Evolutionary conservation across 2,888 invertebrate species (phyloP).

Genomic region (Cosmia trapezina): DNA sequence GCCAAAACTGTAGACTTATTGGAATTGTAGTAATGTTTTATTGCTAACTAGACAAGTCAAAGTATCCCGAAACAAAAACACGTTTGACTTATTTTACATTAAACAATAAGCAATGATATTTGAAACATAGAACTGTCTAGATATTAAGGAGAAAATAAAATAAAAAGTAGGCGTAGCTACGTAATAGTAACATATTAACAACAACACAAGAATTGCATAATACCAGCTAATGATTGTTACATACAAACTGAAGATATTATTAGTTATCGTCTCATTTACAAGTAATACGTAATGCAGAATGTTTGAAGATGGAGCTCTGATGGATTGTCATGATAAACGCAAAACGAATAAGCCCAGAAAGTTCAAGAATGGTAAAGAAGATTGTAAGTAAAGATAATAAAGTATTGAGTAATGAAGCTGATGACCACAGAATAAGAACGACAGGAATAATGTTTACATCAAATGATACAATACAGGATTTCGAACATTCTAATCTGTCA

Average conservation of each 20-base stretch:
- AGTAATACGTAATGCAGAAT: slow-evolving; percentile 1
- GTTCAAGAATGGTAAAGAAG: not conserved
- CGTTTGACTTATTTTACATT: not conserved
- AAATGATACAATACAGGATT: not conserved
- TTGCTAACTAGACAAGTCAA: not conserved
- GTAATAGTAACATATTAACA: slow-evolving; percentile 12
- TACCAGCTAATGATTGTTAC: slow-evolving; percentile 16
- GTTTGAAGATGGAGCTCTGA: not conserved
- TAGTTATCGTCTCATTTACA: slow-evolving; percentile 16
- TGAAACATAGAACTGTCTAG: slow-evolving; percentile 9
- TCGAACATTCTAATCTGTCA: not conserved
- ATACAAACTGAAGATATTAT: slow-evolving; percentile 5
- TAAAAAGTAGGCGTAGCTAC: slow-evolving; percentile 9
- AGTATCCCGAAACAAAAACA: not conserved
- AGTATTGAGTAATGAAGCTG: not conserved
- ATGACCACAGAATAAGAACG: not conserved
- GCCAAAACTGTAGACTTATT: not conserved
- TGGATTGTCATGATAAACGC: not conserved
- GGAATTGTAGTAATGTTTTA: not conserved
- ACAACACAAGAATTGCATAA: slow-evolving; percentile 29
- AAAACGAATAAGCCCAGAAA: not conserved
- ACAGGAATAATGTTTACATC: not conserved
- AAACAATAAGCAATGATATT: not conserved
- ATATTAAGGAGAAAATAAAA: slow-evolving; percentile 5
- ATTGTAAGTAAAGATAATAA: not conserved